Conservation (phyloP, 1,140 invertebrate genomes). For the Anthonomus grandis region DNA sequence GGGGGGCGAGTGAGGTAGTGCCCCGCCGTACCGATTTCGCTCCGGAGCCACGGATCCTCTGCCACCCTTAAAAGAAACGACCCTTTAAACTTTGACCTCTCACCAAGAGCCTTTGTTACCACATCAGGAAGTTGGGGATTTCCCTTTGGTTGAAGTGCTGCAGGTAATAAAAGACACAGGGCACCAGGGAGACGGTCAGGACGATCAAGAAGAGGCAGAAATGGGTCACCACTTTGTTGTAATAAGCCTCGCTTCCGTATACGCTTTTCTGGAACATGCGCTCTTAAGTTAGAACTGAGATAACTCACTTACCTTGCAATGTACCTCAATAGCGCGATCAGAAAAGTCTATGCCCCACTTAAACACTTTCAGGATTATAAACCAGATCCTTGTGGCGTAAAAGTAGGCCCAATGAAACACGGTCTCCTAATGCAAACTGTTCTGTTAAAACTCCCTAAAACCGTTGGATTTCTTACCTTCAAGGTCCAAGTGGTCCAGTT, state of each 20-base stretch:
- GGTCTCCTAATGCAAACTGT: slow-evolving; percentile 33
- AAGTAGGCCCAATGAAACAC: slow-evolving; percentile 44
- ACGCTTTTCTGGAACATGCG: slow-evolving; percentile 6
- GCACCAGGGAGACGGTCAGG: slow-evolving; percentile 26
- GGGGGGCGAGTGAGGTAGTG: slow-evolving; percentile 41
- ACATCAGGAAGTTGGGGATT: slow-evolving; percentile 44
- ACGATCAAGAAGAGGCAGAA: slow-evolving; percentile 26
- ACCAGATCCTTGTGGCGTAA: slow-evolving; percentile 42
- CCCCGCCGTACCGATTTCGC: slow-evolving; percentile 42
- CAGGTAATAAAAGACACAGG: slow-evolving; percentile 24
- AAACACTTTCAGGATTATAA: slow-evolving; percentile 35
- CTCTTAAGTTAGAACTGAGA: neutral
- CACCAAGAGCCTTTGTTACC: too few relatives aligned
- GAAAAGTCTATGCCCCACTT: slow-evolving; percentile 24
- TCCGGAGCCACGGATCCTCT: slow-evolving; percentile 41
- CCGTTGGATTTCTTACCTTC: slow-evolving; percentile 17
- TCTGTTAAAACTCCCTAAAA: neutral
- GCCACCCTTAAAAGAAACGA: slow-evolving; percentile 30
- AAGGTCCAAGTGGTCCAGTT: slow-evolving; percentile 23
- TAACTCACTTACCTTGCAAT: neutral
- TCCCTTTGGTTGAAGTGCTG: slow-evolving; percentile 28
- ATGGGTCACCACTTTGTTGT: slow-evolving; percentile 27
- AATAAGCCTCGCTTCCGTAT: slow-evolving; percentile 1
- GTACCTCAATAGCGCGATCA: slow-evolving; percentile 29
- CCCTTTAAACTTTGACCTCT: neutral